Conservation (phyloP, 2,113 vertebrate species). For the Cervus canadensis region DNA sequence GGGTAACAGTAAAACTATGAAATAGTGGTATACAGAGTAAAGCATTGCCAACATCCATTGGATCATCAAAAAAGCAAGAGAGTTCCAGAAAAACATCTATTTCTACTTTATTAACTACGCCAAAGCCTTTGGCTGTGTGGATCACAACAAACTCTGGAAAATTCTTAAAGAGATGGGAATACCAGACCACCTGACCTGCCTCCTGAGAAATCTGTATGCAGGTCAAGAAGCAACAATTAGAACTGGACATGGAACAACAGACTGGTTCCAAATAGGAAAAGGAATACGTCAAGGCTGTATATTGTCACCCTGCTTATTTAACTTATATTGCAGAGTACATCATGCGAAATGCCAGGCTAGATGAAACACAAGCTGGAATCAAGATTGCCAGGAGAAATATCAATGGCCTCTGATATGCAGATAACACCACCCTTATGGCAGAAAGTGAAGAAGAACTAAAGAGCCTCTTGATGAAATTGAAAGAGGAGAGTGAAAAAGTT, state of each 20-base stretch:
- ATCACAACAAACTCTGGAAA: background rate
- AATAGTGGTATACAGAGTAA: background rate
- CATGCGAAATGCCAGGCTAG: rapidly evolving
- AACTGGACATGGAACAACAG: background rate
- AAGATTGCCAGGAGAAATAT: background rate
- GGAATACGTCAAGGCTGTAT: background rate
- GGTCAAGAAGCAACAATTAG: background rate
- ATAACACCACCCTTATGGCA: background rate
- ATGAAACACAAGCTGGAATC: background rate
- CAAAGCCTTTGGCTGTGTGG: background rate
- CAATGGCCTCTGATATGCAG: background rate
- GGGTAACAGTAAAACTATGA: background rate
- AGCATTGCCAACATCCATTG: background rate
- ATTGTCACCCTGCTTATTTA: background rate
- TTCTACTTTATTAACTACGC: background rate
- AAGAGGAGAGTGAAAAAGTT: background rate
- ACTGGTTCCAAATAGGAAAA: background rate
- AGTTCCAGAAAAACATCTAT: background rate
- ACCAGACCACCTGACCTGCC: background rate
- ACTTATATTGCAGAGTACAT: background rate
- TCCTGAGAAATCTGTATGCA: background rate
- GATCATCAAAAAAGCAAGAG: background rate
- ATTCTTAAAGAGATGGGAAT: background rate
- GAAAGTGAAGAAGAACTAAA: background rate
- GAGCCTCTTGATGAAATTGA: background rate